phyloP scores from a whole-genome alignment of 1,140 invertebrate genomes.

The Polyergus mexicanus region DNA sequence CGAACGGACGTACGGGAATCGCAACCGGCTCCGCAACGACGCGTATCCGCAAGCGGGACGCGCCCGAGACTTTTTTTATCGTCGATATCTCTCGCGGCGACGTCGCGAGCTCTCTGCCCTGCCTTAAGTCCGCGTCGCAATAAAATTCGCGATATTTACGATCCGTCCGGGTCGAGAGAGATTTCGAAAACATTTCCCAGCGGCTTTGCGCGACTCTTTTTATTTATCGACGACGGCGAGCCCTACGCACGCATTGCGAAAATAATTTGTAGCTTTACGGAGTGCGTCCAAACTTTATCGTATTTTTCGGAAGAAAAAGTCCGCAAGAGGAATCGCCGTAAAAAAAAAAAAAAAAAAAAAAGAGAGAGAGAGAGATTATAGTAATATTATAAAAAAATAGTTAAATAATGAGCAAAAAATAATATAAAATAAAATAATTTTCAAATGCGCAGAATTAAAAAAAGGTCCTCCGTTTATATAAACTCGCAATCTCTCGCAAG shows the following conservation, averaged over 20 bases:
- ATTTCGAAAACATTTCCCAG: conserved; percentile 38
- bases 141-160: conserved; percentile 71
- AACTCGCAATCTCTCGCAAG: neutral
- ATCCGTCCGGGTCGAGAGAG: conserved; percentile 6
- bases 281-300: neutral
- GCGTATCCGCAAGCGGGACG: neutral
- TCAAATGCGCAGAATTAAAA: neutral
- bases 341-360: no score
- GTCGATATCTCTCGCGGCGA: conserved; percentile 63
- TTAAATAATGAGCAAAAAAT: no score
- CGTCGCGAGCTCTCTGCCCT: neutral
- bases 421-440: no score
- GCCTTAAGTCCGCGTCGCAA: conserved; percentile 30
- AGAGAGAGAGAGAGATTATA: no score
- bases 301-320: conserved; percentile 13
- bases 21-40: neutral
- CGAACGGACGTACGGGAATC: neutral
- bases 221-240: conserved; percentile 19
- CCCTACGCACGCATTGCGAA: neutral
- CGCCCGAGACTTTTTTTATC: conserved; percentile 64
- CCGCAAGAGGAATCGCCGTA: no score
- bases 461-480: neutral
- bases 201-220: conserved; percentile 24
- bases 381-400: neutral
- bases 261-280: conserved; percentile 41